Conservation (phyloP, 2,113 vertebrate genomes). For the Crocuta crocuta region DNA sequence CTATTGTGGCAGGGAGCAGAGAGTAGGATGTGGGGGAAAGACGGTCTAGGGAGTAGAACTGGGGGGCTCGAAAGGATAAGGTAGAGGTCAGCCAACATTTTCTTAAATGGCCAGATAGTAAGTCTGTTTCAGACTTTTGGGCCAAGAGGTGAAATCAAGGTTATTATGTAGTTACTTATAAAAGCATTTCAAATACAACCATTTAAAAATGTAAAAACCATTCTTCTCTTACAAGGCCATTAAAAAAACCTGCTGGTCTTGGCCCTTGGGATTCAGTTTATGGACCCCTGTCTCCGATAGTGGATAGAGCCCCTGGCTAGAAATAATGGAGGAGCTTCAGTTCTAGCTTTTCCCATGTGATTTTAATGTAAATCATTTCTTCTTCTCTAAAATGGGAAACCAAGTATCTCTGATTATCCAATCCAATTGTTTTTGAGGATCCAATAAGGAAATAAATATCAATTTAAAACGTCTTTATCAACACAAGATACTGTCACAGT, state of each 20-base stretch:
- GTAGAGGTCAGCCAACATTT: not conserved
- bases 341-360: not conserved
- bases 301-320: not conserved
- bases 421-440: not conserved
- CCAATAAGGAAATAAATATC: not conserved
- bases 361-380: not conserved
- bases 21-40: not conserved
- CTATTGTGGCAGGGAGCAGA: not conserved
- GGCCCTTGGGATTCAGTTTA: not conserved
- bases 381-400: not conserved
- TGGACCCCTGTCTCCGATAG: not conserved
- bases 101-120: not conserved
- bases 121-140: not conserved
- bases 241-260: not conserved
- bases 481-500: not conserved
- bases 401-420: not conserved
- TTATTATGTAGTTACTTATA: not conserved
- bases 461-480: not conserved
- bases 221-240: not conserved
- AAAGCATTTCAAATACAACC: conserved; percentile 40
- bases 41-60: not conserved
- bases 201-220: not conserved
- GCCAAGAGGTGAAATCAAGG: not conserved
- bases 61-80: not conserved
- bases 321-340: no score